These are phyloP conservation scores for Lepilemur septentrionalis DNA, from an alignment of 2,797 vertebrate genomes.

Conservation along the genomic window DNA sequence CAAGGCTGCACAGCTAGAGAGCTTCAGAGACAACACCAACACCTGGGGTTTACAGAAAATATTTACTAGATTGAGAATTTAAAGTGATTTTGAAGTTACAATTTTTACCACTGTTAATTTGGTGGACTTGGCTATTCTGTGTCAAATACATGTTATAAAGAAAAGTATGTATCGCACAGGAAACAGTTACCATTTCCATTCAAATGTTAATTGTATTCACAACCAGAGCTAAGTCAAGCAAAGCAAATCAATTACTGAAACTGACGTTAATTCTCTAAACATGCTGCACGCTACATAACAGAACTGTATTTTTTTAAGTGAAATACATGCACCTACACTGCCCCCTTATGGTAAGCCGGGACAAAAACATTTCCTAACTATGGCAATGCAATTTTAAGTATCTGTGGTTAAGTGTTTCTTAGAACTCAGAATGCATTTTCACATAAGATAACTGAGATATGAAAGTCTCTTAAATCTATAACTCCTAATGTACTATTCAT, in stretches of 20 bases:
- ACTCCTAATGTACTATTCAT: neutral
- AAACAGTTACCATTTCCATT: conserved; percentile 61
- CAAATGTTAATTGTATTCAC: conserved; percentile 68
- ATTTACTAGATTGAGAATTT: conserved; percentile 14
- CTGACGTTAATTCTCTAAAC: conserved; percentile 50
- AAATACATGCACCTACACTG: conserved; percentile 23
- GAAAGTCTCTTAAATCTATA: conserved; percentile 2
- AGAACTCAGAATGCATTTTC: neutral
- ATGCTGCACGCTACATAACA: neutral
- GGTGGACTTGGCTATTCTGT: neutral
- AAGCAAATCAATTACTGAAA: conserved; percentile 62
- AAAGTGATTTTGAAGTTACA: conserved; percentile 58
- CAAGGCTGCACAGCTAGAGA: neutral
- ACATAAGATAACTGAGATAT: neutral
- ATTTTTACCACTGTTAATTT: conserved; percentile 45
- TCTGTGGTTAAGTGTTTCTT: neutral
- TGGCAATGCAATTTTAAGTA: neutral
- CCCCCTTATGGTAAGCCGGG: conserved; percentile 38
- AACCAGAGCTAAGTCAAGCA: conserved; percentile 55
- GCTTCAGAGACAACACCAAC: neutral
- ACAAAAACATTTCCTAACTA: neutral
- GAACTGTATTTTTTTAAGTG: neutral
- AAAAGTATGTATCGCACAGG: conserved; percentile 29
- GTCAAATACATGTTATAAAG: conserved; percentile 50
- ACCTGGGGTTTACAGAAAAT: neutral